Evolutionary conservation across 1,140 invertebrate species (phyloP), one percentile per base, ranked within the genome.

Genomic region (Solenopsis fugax): DNA sequence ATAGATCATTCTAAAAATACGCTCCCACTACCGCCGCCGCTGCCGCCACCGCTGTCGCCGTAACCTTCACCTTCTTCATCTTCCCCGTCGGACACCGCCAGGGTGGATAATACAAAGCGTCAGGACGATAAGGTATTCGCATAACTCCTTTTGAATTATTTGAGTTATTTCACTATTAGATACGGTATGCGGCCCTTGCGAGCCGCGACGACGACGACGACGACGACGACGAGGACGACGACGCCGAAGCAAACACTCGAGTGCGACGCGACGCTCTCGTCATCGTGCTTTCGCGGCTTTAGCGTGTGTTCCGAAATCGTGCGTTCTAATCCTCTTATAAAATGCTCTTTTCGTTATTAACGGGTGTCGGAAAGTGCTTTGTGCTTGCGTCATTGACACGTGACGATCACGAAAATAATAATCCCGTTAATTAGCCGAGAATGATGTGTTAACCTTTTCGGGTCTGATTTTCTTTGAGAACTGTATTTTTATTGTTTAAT

Each of bases 141-240:
- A 94, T 94, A 94, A 94, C 92, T 94, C 91, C 90, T 92, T 91
- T 91, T 92, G 93, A 94, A 94, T 94, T 94, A 95, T 94, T 94
- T 92, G 87, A 94, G 92, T 93, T 94, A 95, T 94, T 94, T 94
- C 93, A 91, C 93, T 94, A 94, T 94, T 95, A 94, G 93, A 94
- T 93, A 94, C 92, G 93, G 93, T 93, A 94, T 94, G 93, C 92
- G 85, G 84, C 85, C 86, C 80, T 89, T 86, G 67, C 88, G 37
- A 84, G 86, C 81, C 89, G 75, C 88, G 84, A 65, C 58, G n/a
- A 58, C 56, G 54, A 21, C 54, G 54, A 67, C 88, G 50, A 69
- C 88, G 52, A 77, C 71, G 45, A 69, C 76, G 29, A 29, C 29
- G 29, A 29, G 29, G 29, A 29, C 29, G 29, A 29, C 29, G 50